These are phyloP conservation scores for Porites cylindrica DNA, from an alignment of 92 coral and sea anemone genomes.

Conservation along the genomic window DNA sequence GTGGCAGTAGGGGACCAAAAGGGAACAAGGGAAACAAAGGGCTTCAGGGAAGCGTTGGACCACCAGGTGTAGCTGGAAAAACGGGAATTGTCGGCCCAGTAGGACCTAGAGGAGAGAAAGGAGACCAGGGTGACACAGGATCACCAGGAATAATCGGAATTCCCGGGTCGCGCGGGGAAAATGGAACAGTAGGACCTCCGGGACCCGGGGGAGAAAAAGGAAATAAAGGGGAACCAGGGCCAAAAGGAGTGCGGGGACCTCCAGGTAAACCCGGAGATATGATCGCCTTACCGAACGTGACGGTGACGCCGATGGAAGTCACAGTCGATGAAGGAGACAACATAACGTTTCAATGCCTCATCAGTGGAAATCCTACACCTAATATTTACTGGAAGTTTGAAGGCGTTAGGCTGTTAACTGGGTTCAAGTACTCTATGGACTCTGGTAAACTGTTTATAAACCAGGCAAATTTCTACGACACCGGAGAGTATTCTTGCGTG, in stretches of 20 bases:
- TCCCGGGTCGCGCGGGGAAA: conserved; percentile 13
- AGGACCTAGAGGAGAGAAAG: conserved; percentile 20
- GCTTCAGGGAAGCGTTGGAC: not conserved
- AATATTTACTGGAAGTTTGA: conserved; percentile 15
- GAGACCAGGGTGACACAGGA: not conserved
- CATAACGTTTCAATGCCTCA: conserved; percentile 15
- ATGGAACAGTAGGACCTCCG: conserved; percentile 1
- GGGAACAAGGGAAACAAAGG: conserved; percentile 26
- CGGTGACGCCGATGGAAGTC: not conserved
- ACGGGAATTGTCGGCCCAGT: conserved; percentile 13
- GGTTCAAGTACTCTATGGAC: conserved; percentile 3
- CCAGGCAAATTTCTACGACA: conserved; percentile 8
- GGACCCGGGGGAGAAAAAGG: conserved; percentile 33
- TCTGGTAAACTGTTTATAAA: not conserved
- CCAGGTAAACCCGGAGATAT: conserved; percentile 14
- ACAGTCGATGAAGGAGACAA: conserved; percentile 13
- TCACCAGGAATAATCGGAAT: not conserved
- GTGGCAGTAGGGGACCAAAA: conserved; percentile 29
- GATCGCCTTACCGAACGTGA: not conserved
- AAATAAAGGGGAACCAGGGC: not conserved
- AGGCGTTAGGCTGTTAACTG: not conserved
- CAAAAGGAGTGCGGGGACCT: conserved; percentile 14
- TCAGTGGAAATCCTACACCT: conserved; percentile 25
- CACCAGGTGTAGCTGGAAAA: conserved; percentile 4
- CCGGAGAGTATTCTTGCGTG: conserved; percentile 24